Percentiles rank a stretch among this genome's conserved stretches.
These are phyloP conservation scores for Drosophila paranaensis DNA, from an alignment of 2,888 invertebrate genomes.

Conservation along the genomic window DNA sequence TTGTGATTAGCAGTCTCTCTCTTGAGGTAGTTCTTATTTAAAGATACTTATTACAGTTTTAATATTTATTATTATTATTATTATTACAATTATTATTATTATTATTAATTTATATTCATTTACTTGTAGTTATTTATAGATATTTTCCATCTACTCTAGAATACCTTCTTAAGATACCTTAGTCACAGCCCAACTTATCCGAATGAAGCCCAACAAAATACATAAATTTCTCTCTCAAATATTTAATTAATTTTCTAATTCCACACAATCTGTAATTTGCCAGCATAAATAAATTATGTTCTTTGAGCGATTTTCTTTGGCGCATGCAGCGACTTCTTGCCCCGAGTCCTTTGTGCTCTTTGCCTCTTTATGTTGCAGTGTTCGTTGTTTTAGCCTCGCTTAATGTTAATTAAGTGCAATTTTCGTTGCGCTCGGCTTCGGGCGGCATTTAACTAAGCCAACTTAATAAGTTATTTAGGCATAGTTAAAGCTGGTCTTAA, in stretches of 20 bases:
- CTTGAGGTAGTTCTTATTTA: no score
- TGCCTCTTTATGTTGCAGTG: neutral
- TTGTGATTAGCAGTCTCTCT: no score
- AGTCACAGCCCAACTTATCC: neutral
- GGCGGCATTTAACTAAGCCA: constrained; percentile 37
- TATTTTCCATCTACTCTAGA: neutral
- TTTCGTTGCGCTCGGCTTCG: constrained; percentile 28
- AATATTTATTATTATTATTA: no score
- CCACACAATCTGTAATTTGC: neutral
- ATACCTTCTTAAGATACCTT: neutral
- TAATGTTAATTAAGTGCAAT: constrained; percentile 42
- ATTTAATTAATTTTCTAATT: constrained; percentile 1
- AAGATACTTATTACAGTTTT: no score
- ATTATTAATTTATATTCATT: no score
- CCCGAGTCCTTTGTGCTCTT: constrained; percentile 13
- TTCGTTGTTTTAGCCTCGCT: constrained; percentile 27
- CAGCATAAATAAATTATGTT: constrained; percentile 1
- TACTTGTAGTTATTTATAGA: neutral
- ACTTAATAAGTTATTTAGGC: constrained; percentile 49
- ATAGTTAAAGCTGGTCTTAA: constrained; percentile 34
- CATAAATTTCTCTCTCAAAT: no score
- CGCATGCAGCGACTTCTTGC: constrained; percentile 1
- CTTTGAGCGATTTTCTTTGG: constrained; percentile 2
- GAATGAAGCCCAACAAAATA: no score
- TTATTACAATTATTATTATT: no score